phyloP scores from a whole-genome alignment of 2,888 invertebrate genomes.

The Eupeodes latifasciatus region DNA sequence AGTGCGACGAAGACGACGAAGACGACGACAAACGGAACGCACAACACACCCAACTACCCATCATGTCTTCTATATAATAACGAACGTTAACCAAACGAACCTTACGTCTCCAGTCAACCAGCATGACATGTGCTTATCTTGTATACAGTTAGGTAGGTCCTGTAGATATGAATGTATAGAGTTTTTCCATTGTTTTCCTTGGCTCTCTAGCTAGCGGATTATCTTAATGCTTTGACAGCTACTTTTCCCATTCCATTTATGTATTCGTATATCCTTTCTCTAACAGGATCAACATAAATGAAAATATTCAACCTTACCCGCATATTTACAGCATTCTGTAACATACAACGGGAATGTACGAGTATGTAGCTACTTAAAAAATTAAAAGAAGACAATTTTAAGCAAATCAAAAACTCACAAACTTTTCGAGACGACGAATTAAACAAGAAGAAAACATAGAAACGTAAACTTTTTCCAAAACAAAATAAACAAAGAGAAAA shows the following conservation, averaged over 20 bases:
- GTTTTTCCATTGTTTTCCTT: conserved; percentile 40
- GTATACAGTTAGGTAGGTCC: not conserved
- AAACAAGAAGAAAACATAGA: too few relatives aligned
- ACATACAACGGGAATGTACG: not conserved
- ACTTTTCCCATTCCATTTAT: conserved; percentile 16
- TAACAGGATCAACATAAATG: conserved; percentile 4
- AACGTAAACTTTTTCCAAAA: too few relatives aligned
- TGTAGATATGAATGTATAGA: too few relatives aligned
- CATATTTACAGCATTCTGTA: not conserved
- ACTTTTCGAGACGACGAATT: too few relatives aligned
- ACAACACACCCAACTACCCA: not conserved
- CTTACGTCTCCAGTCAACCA: conserved; percentile 34
- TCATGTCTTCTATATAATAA: not conserved
- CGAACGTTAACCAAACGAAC: too few relatives aligned
- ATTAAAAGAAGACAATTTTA: too few relatives aligned
- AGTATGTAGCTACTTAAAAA: too few relatives aligned
- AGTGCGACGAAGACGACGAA: not conserved
- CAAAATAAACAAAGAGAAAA: too few relatives aligned
- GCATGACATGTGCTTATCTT: conserved; percentile 70
- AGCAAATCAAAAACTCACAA: too few relatives aligned
- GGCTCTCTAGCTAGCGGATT: conserved; percentile 39
- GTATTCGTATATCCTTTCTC: not conserved
- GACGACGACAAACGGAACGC: not conserved
- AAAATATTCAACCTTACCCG: conserved; percentile 11
- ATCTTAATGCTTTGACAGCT: conserved; percentile 72